These are phyloP conservation scores for Platycheirus rosarum DNA, from an alignment of 2,888 invertebrate genomes.

Conservation along the genomic window DNA sequence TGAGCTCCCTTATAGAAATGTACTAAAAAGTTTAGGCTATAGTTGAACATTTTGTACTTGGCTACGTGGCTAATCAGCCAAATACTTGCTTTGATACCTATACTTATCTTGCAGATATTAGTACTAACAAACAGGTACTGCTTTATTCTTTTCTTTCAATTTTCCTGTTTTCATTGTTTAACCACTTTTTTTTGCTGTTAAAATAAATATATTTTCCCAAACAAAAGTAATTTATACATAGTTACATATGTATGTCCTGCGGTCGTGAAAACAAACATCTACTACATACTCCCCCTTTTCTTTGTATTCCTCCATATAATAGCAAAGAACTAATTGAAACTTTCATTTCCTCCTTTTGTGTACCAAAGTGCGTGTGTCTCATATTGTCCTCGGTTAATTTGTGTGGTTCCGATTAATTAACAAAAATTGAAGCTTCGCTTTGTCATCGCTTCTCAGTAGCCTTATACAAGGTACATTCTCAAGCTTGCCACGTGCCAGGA, in stretches of 20 bases:
- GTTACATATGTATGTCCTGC: background rate
- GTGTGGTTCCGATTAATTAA: slow-evolving; percentile 74
- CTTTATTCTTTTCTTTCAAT: too few species aligned
- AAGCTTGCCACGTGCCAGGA: slow-evolving; percentile 68
- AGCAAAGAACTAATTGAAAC: slow-evolving; percentile 60
- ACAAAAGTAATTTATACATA: too few species aligned
- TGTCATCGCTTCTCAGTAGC: slow-evolving; percentile 41
- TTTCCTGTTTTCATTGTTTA: too few species aligned
- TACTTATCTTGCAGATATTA: too few species aligned
- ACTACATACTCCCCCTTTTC: slow-evolving; percentile 38
- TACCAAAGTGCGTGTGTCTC: slow-evolving; percentile 41
- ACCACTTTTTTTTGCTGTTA: too few species aligned
- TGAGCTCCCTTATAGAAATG: too few species aligned
- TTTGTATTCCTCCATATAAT: background rate
- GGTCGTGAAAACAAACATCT: slow-evolving; percentile 7
- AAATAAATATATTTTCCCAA: too few species aligned
- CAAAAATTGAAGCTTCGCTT: slow-evolving; percentile 65
- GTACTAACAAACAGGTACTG: too few species aligned
- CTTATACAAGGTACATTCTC: slow-evolving; percentile 7
- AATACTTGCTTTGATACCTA: too few species aligned
- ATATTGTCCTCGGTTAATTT: slow-evolving; percentile 73
- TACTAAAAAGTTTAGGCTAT: too few species aligned
- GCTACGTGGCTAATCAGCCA: too few species aligned
- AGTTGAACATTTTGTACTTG: too few species aligned
- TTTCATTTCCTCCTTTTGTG: slow-evolving; percentile 33